Evolutionary conservation across 2,797 vertebrate genomes (phyloP).

Genomic region (Mormyrus hasselquistii): DNA sequence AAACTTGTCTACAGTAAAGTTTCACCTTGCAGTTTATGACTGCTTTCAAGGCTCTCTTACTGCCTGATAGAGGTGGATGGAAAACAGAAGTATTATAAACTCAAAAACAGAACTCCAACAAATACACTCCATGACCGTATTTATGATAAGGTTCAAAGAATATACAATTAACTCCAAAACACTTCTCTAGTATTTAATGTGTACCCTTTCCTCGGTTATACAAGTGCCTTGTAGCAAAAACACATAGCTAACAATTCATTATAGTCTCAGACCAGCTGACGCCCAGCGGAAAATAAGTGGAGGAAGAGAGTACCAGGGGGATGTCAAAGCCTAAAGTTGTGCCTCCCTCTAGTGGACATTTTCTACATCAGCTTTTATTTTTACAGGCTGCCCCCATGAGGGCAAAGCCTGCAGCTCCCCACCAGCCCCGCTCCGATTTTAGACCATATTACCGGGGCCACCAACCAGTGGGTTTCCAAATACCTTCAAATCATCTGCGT

Average conservation of each 20-base stretch:
- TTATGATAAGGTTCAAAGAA: not conserved
- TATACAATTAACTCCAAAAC: not conserved
- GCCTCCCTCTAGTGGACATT: slow-evolving; percentile 52
- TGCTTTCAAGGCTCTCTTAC: not conserved
- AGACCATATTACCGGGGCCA: slow-evolving; percentile 25
- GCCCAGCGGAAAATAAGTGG: not conserved
- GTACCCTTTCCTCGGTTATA: not conserved
- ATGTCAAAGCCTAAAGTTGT: slow-evolving; percentile 21
- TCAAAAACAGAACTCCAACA: not conserved
- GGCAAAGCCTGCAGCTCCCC: not conserved
- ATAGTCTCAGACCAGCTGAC: not conserved
- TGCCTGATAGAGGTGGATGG: not conserved
- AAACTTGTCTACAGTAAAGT: not conserved
- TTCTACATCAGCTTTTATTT: not conserved
- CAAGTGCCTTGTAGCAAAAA: not conserved
- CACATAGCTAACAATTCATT: not conserved
- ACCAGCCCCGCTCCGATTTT: slow-evolving; percentile 9
- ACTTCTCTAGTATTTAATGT: not conserved
- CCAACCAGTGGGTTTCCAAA: slow-evolving; percentile 53
- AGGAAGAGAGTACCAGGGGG: not conserved
- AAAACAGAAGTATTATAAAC: not conserved
- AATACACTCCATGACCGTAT: not conserved
- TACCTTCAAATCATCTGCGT: slow-evolving; percentile 92
- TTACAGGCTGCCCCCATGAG: not conserved
- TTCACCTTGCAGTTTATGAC: not conserved